Evolutionary conservation across 2,888 invertebrate species (phyloP), one percentile per base, ranked within the genome.

Genomic region (Saturnia japonica): DNA sequence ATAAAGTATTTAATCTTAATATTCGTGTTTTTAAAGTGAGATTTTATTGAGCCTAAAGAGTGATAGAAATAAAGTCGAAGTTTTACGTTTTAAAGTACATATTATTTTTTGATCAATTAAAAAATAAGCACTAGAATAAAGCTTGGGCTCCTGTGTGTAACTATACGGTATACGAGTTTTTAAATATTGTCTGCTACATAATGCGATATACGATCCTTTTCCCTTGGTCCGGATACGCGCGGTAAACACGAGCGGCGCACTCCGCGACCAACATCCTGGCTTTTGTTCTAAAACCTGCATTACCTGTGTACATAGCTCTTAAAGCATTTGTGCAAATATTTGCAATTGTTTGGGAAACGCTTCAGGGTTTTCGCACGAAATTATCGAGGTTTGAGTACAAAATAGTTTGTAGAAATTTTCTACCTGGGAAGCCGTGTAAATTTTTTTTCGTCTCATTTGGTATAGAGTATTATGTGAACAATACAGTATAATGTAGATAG

Each of bases 211-310:
- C 74, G 78, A 82, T 79, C 76, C 77, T 78, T 68, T 64, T 73
- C 69, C 78, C 78, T 78, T 76, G 78, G 74, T 75, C 78, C 84
- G 84, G 84, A 85, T 80, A 82, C 80, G 80, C 82, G 78, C 80
- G 77, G 83, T 79, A 80, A 81, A 77, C 82, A 79, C 73, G 75
- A 12, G n/a, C 68, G 67, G 51, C 51, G 66, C 34, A 45, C 69
- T 72, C 28, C 25, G 69, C 76, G 54, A 51, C 80, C 78, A 80
- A 80, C 82, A 82, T 83, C 82, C 84, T 83, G 83, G 77, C 77
- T 76, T 82, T 83, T 83, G 83, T 83, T 77, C 73, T 64, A 76
- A 82, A 71, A 71, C 71, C 71, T 71, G 71, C 62, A 68, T 70
- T 70, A 64, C 68, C 42, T 68, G 71, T 64, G 70, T 40, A 67